Evolutionary conservation across 1,140 invertebrate genomes (phyloP), one percentile per base, ranked within the genome.

Genomic region (Sesamia nonagrioides): DNA sequence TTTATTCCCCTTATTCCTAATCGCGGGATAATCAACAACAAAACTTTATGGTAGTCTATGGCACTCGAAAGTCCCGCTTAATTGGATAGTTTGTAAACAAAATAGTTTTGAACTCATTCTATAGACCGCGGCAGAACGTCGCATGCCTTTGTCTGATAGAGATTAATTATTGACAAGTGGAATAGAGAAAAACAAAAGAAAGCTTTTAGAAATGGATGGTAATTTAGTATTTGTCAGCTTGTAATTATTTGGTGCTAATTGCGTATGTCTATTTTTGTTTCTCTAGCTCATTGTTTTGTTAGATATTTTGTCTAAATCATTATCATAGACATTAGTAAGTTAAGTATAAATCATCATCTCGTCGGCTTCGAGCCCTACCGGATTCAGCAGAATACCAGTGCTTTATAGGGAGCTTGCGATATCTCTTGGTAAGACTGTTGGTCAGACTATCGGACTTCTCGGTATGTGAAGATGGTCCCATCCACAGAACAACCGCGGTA

Each of bases 1-100:
- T n/a, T n/a, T n/a, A n/a, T n/a, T n/a, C n/a, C n/a, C n/a, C 42
- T 48, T 68, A 33, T 37, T 37, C 40, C 63, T 68, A 68, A 68
- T 68, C 63, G 63, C 21, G 8, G 11, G 63, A 48, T 68, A 68
- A 45, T 68, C 63, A 68, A 68, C 63, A 68, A 40, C 63, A 50
- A 48, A 68, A 68, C 63, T 68, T 68, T 68, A 68, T 48, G 45
- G 13, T 15, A 48, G 11, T 48, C 45, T 48, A 15, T 48, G 13
- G 17, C 73, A 63, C 73, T 78, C 61, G 54, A 78, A 71, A 75
- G 27, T 58, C 56, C 73, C 73, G 63, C 74, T 78, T 81, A 79
- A 79, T 81, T 79, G 77, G 80, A 79, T 69, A 75, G 61, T 79
- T 84, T 81, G 82, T 79, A 69, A 81, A 81, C 78, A 79, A 79